Percentiles rank a stretch among this genome's conserved stretches.
These are phyloP conservation scores for Diadema setosum DNA, from an alignment of 35 echinoderm and acorn worm genomes.

Conservation along the genomic window DNA sequence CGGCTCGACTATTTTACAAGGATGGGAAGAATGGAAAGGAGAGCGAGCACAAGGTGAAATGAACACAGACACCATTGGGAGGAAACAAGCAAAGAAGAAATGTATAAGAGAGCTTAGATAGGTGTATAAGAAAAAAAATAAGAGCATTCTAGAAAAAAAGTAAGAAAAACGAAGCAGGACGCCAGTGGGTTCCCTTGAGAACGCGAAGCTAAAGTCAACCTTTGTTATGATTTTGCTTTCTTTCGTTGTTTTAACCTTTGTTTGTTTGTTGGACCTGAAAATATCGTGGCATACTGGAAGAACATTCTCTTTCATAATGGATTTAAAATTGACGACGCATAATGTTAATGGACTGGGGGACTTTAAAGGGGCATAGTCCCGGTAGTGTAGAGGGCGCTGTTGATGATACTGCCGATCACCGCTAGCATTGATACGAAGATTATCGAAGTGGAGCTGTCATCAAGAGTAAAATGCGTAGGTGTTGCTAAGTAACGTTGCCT, in stretches of 20 bases:
- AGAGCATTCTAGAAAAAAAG: not conserved
- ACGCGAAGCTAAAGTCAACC: not conserved
- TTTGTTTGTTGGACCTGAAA: not conserved
- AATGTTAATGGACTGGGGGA: no score
- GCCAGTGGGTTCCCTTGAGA: not conserved
- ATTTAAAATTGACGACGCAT: not conserved
- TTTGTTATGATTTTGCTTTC: not conserved
- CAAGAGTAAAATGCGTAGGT: no score
- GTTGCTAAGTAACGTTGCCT: no score
- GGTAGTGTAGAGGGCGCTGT: no score
- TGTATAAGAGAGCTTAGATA: not conserved
- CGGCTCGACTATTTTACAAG: not conserved
- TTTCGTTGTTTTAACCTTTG: not conserved
- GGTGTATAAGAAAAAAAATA: not conserved
- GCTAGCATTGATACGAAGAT: no score
- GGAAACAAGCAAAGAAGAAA: not conserved
- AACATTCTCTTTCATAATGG: not conserved
- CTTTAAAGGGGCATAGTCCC: no score
- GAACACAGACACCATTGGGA: not conserved
- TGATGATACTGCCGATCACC: no score
- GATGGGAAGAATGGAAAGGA: not conserved
- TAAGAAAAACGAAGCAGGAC: not conserved
- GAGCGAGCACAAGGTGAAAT: not conserved
- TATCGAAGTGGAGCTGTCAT: no score
- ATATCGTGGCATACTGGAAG: not conserved